phyloP scores from a whole-genome alignment of 2,113 vertebrate species.

The Actenoides lindsayi region DNA sequence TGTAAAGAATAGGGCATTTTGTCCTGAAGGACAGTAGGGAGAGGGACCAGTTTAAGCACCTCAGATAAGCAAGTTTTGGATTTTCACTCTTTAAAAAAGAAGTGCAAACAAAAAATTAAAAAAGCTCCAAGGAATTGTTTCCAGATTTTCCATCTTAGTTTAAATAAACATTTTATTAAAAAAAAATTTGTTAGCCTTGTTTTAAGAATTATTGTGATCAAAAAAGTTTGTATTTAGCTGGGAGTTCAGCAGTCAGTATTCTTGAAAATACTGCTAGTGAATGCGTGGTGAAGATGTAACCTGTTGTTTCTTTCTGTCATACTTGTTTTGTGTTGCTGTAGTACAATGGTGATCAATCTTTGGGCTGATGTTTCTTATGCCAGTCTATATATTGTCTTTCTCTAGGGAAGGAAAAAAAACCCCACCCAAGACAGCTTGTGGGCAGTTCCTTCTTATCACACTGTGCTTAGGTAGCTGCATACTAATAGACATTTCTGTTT shows the following conservation, averaged over 20 bases:
- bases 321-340: constrained; percentile 12
- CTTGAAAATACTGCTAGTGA: background rate
- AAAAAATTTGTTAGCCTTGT: background rate
- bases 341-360: background rate
- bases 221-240: background rate
- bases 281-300: background rate
- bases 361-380: background rate
- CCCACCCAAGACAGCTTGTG: background rate
- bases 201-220: background rate
- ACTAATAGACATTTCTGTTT: background rate
- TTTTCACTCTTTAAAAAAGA: background rate
- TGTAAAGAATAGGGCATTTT: background rate
- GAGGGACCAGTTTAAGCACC: background rate
- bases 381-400: background rate
- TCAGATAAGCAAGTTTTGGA: background rate
- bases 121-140: background rate
- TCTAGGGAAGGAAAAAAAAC: background rate
- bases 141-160: background rate
- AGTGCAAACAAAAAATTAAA: background rate
- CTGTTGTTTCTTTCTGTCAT: background rate
- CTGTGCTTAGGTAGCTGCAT: constrained; percentile 39
- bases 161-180: background rate
- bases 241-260: background rate
- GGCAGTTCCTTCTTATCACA: constrained; percentile 25
- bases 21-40: background rate